Percentiles rank a stretch among this genome's conserved stretches.
phyloP scores from a whole-genome alignment of 2,888 invertebrate species.

The Macaria liturata region DNA sequence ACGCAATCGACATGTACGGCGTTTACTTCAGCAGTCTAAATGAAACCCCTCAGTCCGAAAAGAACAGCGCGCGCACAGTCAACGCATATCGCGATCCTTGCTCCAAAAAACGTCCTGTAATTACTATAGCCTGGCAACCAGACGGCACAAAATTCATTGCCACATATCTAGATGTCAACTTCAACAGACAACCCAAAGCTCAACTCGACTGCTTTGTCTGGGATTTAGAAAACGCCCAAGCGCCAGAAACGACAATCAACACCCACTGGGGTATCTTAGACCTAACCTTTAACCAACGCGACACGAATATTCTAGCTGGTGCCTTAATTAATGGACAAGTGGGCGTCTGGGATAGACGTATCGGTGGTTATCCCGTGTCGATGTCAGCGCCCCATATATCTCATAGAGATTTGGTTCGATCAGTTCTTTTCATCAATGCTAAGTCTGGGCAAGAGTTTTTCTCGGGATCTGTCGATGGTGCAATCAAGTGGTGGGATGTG shows the following conservation, averaged over 20 bases:
- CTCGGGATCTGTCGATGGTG: conserved; percentile 94
- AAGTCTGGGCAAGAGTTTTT: conserved; percentile 97
- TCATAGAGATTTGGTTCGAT: conserved; percentile 93
- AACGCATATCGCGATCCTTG: conserved; percentile 3
- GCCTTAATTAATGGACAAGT: conserved; percentile 86
- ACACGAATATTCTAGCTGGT: conserved; percentile 26
- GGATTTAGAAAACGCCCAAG: conserved; percentile 4
- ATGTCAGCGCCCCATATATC: conserved; percentile 86
- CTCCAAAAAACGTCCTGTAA: neutral
- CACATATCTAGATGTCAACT: conserved; percentile 91
- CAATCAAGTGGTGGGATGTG: conserved; percentile 91
- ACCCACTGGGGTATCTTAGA: conserved; percentile 1
- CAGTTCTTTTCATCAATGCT: conserved; percentile 93
- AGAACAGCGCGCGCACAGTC: conserved; percentile 3
- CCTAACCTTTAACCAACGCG: conserved; percentile 3
- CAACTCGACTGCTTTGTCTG: conserved; percentile 23
- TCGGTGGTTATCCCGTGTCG: conserved; percentile 84
- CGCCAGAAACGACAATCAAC: neutral
- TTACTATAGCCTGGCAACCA: conserved; percentile 1
- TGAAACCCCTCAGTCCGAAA: neutral
- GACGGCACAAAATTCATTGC: conserved; percentile 53
- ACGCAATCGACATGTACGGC: conserved; percentile 89
- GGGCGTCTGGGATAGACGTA: conserved; percentile 89
- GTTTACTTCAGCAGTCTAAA: conserved; percentile 4
- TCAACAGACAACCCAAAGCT: conserved; percentile 74